A percentile compares a stretch with the other conserved stretches of the same genome.
Conservation (phyloP, 2,113 vertebrate species). For the Aldabrachelys gigantea region DNA sequence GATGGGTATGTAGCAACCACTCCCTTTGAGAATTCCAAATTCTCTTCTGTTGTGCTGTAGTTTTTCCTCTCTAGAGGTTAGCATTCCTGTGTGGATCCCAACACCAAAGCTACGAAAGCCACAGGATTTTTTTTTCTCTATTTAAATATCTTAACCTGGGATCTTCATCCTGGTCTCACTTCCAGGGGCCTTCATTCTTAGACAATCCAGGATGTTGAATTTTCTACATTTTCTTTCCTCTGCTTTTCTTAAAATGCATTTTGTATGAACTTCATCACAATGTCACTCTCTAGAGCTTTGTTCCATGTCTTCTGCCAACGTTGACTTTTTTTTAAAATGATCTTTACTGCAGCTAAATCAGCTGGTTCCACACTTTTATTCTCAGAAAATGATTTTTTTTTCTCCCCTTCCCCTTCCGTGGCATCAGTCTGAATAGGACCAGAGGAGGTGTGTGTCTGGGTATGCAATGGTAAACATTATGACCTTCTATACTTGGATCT, state of each 20-base stretch:
- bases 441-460: fast-evolving
- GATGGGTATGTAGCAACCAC: background rate
- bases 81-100: background rate
- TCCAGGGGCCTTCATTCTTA: background rate
- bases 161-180: fast-evolving
- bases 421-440: background rate
- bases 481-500: conserved; percentile 33
- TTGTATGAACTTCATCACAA: background rate
- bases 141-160: background rate
- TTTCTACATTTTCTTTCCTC: background rate
- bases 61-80: background rate
- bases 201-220: background rate
- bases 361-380: background rate
- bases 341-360: background rate
- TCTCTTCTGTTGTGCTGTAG: background rate
- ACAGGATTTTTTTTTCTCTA: background rate
- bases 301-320: background rate
- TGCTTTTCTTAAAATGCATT: background rate
- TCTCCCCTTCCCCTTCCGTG: background rate
- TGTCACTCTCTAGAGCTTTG: background rate
- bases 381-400: background rate
- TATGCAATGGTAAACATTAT: background rate
- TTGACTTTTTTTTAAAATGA: background rate
- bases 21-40: background rate
- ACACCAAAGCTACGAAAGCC: fast-evolving